Evolutionary conservation across 2,888 invertebrate species (phyloP).

Genomic region (Epinotia bilunana): DNA sequence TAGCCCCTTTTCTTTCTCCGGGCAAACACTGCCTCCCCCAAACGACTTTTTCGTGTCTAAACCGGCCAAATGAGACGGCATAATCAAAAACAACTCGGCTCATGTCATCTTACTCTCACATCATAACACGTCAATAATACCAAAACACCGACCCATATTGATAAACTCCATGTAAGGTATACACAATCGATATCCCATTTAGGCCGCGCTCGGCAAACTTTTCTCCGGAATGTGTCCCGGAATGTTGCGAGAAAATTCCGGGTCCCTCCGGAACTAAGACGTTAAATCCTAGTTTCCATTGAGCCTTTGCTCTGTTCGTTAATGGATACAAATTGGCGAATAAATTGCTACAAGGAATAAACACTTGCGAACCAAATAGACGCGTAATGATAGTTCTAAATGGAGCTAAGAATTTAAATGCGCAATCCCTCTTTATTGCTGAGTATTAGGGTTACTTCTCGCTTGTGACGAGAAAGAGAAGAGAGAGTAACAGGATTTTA

Average conservation of each 20-base stretch:
- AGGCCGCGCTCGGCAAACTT: slow-evolving; percentile 63
- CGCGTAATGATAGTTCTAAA: slow-evolving; percentile 8
- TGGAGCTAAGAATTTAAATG: background rate
- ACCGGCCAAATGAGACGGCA: background rate
- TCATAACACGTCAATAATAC: slow-evolving; percentile 22
- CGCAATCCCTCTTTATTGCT: slow-evolving; percentile 1
- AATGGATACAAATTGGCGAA: slow-evolving; percentile 73
- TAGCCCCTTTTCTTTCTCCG: no score
- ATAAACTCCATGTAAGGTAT: slow-evolving; percentile 38
- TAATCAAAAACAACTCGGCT: background rate
- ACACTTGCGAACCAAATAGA: slow-evolving; percentile 48
- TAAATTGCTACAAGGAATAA: slow-evolving; percentile 65
- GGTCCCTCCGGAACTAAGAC: slow-evolving; percentile 72
- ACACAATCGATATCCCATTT: slow-evolving; percentile 58
- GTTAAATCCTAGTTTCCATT: slow-evolving; percentile 77
- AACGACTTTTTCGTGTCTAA: background rate
- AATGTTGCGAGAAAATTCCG: slow-evolving; percentile 75
- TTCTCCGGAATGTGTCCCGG: slow-evolving; percentile 73
- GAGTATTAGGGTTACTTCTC: background rate
- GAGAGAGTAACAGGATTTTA: no score
- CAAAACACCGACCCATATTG: slow-evolving; percentile 32
- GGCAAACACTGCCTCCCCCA: no score
- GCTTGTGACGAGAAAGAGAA: no score
- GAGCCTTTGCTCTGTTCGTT: slow-evolving; percentile 69
- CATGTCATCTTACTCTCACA: background rate